A percentile compares a stretch with the other conserved stretches of the same genome.
Evolutionary conservation across 2,113 vertebrate species (phyloP).

Genomic region (Pomatostomus ruficeps): DNA sequence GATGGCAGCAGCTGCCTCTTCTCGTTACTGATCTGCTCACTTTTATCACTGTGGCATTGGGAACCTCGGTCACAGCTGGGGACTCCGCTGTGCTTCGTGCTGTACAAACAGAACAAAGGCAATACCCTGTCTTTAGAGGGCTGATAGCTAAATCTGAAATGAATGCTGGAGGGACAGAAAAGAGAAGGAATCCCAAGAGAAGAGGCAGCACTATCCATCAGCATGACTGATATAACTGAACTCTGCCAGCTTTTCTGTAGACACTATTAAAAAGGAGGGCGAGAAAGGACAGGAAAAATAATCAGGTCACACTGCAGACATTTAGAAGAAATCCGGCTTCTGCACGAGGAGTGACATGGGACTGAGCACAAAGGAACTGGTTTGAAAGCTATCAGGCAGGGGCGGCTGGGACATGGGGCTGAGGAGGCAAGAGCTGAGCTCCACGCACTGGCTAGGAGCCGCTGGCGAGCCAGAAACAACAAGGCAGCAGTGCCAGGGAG

Average conservation of each 20-base stretch:
- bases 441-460: rapidly evolving
- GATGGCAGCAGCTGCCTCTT: constrained; percentile 38
- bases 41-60: constrained; percentile 42
- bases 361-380: constrained; percentile 6
- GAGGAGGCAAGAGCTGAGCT: not conserved
- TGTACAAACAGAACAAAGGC: constrained; percentile 63
- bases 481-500: not conserved
- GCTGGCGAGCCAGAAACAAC: not conserved
- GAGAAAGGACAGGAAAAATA: constrained; percentile 40
- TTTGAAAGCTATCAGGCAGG: constrained; percentile 21
- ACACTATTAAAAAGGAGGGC: constrained; percentile 45
- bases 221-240: constrained; percentile 38
- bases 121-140: constrained; percentile 36
- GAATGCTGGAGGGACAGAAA: constrained; percentile 49
- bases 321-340: constrained; percentile 28
- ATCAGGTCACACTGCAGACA: constrained; percentile 52
- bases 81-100: constrained; percentile 8
- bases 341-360: not conserved
- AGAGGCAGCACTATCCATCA: constrained; percentile 49
- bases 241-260: constrained; percentile 41
- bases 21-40: constrained; percentile 44
- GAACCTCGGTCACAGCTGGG: constrained; percentile 60
- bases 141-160: constrained; percentile 57
- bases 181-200: constrained; percentile 58
- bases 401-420: not conserved